phyloP scores from a whole-genome alignment of 2,113 vertebrate genomes.

The Chaenocephalus aceratus region DNA sequence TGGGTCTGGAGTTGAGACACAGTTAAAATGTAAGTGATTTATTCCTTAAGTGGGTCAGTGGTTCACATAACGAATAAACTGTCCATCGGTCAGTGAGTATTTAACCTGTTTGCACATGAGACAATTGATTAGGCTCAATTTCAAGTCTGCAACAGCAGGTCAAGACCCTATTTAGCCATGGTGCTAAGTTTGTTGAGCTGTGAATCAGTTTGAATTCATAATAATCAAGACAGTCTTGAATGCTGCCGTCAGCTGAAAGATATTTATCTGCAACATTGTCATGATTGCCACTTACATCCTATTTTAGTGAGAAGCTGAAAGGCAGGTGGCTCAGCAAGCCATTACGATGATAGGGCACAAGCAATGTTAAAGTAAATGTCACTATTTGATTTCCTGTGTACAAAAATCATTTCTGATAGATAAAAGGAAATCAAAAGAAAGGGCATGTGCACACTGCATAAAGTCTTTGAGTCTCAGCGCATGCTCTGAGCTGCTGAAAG shows the following conservation, averaged over 20 bases:
- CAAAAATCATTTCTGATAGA: conserved; percentile 37
- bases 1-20: background rate
- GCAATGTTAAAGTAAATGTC: conserved; percentile 57
- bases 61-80: conserved; percentile 37
- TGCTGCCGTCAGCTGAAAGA: background rate
- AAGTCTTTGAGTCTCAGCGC: conserved; percentile 50
- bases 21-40: conserved; percentile 25
- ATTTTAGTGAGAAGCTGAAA: conserved; percentile 22
- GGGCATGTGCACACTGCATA: conserved; percentile 13
- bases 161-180: conserved; percentile 31
- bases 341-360: conserved; percentile 24
- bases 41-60: conserved; percentile 33
- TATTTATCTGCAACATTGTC: background rate
- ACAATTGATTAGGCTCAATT: conserved; percentile 32
- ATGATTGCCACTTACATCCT: conserved; percentile 24
- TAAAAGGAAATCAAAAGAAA: conserved; percentile 59
- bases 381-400: conserved; percentile 48
- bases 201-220: conserved; percentile 3
- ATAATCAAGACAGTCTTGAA: background rate
- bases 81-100: conserved; percentile 18
- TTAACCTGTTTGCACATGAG: conserved; percentile 36
- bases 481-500: conserved; percentile 38
- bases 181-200: conserved; percentile 30
- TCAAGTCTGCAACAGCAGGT: conserved; percentile 17
- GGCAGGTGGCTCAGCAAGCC: conserved; percentile 11